Percentiles rank a stretch among this genome's conserved stretches.
Conservation (phyloP, 2,888 invertebrate species). For the Osmoderma eremita region DNA sequence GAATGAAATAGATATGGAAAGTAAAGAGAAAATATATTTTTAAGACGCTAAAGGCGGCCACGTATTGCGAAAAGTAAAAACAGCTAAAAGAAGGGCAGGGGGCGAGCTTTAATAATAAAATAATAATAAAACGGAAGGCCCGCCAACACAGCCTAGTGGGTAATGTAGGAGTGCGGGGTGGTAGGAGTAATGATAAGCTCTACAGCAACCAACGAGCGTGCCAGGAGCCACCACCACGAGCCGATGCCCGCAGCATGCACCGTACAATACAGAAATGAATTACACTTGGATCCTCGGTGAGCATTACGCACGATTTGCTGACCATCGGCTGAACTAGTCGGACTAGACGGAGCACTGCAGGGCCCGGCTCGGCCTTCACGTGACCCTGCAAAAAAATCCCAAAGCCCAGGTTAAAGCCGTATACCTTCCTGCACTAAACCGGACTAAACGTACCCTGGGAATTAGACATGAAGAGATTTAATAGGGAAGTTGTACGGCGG, state of each 20-base stretch:
- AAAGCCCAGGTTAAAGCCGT: conserved; percentile 74
- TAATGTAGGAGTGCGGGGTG: conserved; percentile 41
- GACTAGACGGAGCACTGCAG: conserved; percentile 75
- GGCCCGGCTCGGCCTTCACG: conserved; percentile 63
- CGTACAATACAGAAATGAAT: conserved; percentile 63
- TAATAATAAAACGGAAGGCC: conserved; percentile 33
- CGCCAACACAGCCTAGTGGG: conserved; percentile 53
- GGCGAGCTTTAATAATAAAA: conserved; percentile 24
- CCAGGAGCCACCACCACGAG: conserved; percentile 53
- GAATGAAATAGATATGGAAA: conserved; percentile 2
- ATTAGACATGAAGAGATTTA: conserved; percentile 95
- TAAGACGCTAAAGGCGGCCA: conserved; percentile 11
- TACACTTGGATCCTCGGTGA: conserved; percentile 85
- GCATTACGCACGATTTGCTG: conserved; percentile 78
- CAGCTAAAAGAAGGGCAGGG: conserved; percentile 21
- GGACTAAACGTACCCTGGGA: conserved; percentile 80
- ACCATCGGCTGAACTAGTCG: conserved; percentile 72
- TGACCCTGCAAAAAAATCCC: conserved; percentile 72
- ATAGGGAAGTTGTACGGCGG: conserved; percentile 92
- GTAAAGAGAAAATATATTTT: too few relatives aligned
- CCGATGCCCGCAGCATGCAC: conserved; percentile 53
- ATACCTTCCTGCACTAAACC: conserved; percentile 20
- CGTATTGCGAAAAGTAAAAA: conserved; percentile 5
- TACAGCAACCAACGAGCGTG: conserved; percentile 52
- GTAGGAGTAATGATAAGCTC: conserved; percentile 47